These are phyloP conservation scores for Cerceris rybyensis DNA, from an alignment of 2,888 invertebrate genomes.

Conservation along the genomic window DNA sequence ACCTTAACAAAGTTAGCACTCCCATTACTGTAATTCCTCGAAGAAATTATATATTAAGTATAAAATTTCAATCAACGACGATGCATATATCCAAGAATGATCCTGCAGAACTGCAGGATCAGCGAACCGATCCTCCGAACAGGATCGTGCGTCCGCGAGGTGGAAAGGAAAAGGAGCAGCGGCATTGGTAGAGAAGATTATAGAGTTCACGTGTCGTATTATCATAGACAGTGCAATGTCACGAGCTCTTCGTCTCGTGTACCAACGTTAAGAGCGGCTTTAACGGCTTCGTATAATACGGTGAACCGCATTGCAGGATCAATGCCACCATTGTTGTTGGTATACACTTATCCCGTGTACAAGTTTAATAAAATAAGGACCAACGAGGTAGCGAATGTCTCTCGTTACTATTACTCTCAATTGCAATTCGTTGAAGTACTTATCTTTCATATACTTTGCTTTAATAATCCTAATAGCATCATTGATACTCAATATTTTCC, in stretches of 20 bases:
- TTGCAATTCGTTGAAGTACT: constrained; percentile 37
- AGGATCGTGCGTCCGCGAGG: constrained; percentile 33
- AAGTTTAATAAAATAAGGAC: constrained; percentile 25
- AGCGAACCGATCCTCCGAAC: constrained; percentile 27
- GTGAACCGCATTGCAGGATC: constrained; percentile 60
- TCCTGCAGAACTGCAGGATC: constrained; percentile 44
- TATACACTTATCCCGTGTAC: constrained; percentile 42
- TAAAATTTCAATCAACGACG: not conserved
- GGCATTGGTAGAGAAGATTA: constrained; percentile 56
- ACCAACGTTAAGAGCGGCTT: constrained; percentile 54
- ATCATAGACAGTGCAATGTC: constrained; percentile 70
- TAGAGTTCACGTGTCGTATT: constrained; percentile 68
- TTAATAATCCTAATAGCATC: constrained; percentile 29
- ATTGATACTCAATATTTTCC: constrained; percentile 5
- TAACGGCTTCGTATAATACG: constrained; percentile 57
- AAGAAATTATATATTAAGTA: not conserved
- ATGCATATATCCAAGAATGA: not conserved
- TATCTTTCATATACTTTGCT: constrained; percentile 27
- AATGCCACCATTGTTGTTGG: constrained; percentile 33
- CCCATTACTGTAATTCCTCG: too few relatives aligned
- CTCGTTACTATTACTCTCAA: constrained; percentile 49
- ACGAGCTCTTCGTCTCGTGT: constrained; percentile 64
- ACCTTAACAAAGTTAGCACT: too few relatives aligned
- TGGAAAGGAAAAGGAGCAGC: constrained; percentile 36
- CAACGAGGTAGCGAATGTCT: constrained; percentile 38